Base-by-base conservation (phyloP, 2,888 invertebrate genomes). In the Pterostichus niger region DNA sequence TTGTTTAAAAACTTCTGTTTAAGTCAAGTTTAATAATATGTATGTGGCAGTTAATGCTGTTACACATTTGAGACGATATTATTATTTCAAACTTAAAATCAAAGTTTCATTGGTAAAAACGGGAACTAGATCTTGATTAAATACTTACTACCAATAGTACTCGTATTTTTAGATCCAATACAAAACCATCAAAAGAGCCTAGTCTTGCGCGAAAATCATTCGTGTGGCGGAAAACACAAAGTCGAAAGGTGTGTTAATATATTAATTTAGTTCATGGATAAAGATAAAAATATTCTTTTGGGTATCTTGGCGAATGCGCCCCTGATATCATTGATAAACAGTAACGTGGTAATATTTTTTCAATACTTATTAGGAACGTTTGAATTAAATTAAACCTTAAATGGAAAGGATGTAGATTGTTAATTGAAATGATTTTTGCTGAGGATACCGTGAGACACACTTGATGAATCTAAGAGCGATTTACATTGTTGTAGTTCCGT, bases 401-500 rank as follows among this genome's bases (percentile, higher is more conserved):
- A 44, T 40, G 68, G 40, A 71, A 44, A 71, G 44, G 44, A 44
- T 71, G 15, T 11, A 17, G 68, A 71, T 71, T 71, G 68, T 44
- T 71, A 44, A 71, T 71, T 71, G 68, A 44, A 71, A 71, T 44
- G 68, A 71, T 71, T 71, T 71, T 71, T 71, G 68, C 68, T 10
- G 40, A 7, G 44, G 11, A 44, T 13, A 44, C 68, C 68, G 68
- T 71, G 68, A 44, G 68, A 71, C 40, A 71, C 10, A 71, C 68
- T 71, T 71, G 40, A 71, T 71, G 44, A 71, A 44, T 71, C 68
- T 24, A 71, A 71, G 10, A 17, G 40, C 40, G 68, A 71, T 71
- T 71, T 44, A 71, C 44, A 71, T 71, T 71, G 64, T 71, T 71
- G 68, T 71, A 71, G 68, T 44, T 71, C 68, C 68, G 68, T 71